Evolutionary conservation across 2,797 vertebrate genomes (phyloP).

Genomic region (Sebastes flavidus): DNA sequence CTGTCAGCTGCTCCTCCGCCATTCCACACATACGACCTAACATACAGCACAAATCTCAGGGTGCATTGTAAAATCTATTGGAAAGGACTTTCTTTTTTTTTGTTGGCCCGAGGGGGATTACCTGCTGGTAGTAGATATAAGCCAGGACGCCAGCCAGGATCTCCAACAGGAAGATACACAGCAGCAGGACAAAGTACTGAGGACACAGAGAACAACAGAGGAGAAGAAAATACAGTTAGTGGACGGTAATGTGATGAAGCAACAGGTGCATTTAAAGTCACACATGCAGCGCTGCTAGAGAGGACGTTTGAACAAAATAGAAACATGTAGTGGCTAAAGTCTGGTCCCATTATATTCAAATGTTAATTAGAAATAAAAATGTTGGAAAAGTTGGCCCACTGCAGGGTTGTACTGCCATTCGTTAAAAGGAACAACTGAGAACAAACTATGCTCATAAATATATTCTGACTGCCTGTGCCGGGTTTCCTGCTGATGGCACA

Average conservation of each 20-base stretch:
- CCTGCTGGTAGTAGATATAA: constrained; percentile 98
- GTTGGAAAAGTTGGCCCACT: background rate
- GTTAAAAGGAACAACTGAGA: background rate
- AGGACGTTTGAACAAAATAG: background rate
- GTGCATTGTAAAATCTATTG: background rate
- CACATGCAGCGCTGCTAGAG: background rate
- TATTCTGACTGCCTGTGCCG: background rate
- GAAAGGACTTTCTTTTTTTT: background rate
- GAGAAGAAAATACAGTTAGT: constrained; percentile 18
- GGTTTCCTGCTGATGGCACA: background rate
- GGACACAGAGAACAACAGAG: constrained; percentile 22
- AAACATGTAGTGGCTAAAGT: background rate
- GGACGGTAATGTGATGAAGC: constrained; percentile 15
- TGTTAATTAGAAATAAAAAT: background rate
- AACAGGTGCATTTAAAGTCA: constrained; percentile 6
- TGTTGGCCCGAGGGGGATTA: constrained; percentile 58
- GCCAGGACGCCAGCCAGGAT: constrained; percentile 94
- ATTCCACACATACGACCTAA: background rate
- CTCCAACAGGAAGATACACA: constrained; percentile 96
- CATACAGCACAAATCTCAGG: background rate
- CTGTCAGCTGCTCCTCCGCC: background rate
- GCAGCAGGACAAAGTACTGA: constrained; percentile 95
- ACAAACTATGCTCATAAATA: background rate
- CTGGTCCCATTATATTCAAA: background rate
- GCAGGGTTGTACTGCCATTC: background rate